Evolutionary conservation across 2,113 vertebrate species (phyloP).

Genomic region (Limanda limanda): DNA sequence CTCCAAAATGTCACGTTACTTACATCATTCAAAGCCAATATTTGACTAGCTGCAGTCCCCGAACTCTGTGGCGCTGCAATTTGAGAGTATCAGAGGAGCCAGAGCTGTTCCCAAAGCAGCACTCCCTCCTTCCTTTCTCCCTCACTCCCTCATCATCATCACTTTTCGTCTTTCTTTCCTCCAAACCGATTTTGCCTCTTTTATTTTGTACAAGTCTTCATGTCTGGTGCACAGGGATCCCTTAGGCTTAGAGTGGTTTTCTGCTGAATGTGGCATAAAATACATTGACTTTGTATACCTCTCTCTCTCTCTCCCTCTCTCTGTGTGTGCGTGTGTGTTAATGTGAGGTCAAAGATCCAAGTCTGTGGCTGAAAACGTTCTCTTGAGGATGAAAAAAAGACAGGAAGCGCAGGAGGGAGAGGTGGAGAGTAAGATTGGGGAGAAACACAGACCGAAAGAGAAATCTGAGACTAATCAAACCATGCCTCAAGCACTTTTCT

Average conservation of each 20-base stretch:
- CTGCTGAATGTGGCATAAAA: conserved; percentile 62
- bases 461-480: conserved; percentile 61
- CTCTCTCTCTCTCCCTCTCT: not conserved
- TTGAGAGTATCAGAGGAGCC: conserved; percentile 54
- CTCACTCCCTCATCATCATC: not conserved
- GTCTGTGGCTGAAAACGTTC: conserved; percentile 36
- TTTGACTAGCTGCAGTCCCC: conserved; percentile 70
- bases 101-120: conserved; percentile 33
- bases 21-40: conserved; percentile 71
- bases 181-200: conserved; percentile 19
- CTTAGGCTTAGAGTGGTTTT: conserved; percentile 45
- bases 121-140: conserved; percentile 9
- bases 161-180: conserved; percentile 17
- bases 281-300: conserved; percentile 31
- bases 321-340: conserved; percentile 5
- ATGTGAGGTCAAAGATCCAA: conserved; percentile 28
- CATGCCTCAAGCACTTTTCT: conserved; percentile 39
- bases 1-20: conserved; percentile 54
- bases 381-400: conserved; percentile 8
- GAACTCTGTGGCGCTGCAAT: conserved; percentile 60
- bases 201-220: conserved; percentile 45
- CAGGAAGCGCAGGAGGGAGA: conserved; percentile 14
- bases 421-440: conserved; percentile 12
- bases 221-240: conserved; percentile 41
- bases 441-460: conserved; percentile 19